Evolutionary conservation across 2,888 invertebrate genomes (phyloP).

Genomic region (Platycheirus albimanus): DNA sequence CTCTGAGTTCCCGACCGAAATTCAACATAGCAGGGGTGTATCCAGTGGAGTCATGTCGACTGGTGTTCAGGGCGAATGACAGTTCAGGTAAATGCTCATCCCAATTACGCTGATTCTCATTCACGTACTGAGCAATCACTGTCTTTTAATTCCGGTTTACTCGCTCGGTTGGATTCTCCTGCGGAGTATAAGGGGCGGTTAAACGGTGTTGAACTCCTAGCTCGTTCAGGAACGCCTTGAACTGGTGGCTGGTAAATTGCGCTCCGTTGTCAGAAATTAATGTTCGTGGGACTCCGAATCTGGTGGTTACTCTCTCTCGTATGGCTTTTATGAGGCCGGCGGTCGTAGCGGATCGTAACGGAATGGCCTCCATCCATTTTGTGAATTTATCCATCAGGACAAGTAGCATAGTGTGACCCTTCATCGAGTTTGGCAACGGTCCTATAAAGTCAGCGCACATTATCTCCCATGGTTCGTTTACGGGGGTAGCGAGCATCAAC

Average conservation of each 20-base stretch:
- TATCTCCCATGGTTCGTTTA: not conserved
- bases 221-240: not conserved
- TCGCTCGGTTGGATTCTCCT: constrained; percentile 32
- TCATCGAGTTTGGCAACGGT: no score
- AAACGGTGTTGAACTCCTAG: not conserved
- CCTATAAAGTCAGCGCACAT: no score
- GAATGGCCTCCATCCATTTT: constrained; percentile 51
- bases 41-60: constrained; percentile 1
- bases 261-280: constrained; percentile 1
- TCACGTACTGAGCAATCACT: constrained; percentile 16
- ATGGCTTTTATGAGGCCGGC: no score
- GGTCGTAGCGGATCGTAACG: not conserved
- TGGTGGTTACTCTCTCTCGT: no score
- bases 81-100: constrained; percentile 17
- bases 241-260: constrained; percentile 16
- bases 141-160: constrained; percentile 25
- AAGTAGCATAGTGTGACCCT: not conserved
- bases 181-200: not conserved
- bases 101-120: no score
- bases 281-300: not conserved
- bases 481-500: not conserved
- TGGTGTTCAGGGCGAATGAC: constrained; percentile 12
- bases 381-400: constrained; percentile 54
- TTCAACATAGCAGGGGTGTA: constrained; percentile 14
- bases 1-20: no score